Base-by-base conservation (phyloP, 1,140 invertebrate genomes). In the Gryon sp. region DNA sequence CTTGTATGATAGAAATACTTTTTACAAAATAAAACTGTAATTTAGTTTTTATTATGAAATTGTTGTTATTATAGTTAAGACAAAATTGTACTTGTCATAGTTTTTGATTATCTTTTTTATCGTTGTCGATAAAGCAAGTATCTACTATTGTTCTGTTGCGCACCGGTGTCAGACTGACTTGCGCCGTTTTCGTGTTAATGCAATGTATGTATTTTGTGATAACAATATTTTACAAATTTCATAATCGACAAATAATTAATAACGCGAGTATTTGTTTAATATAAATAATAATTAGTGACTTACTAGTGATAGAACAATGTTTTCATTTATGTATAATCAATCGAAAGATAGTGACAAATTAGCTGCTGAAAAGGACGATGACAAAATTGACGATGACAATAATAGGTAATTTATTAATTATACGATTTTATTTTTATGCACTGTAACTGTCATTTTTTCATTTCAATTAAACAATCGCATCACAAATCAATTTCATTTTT, bases 101-200 rank as follows among this genome's bases (percentile, higher is more conserved):
- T 12, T 34, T 12, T 2, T 34, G 2, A 11, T n/a, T 34, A 12
- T 12, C 11, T 19, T 28, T 28, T 36, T 52, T 52, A 52, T 52
- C 46, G 24, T 48, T n/a, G 52, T 57, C 32, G 63, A 57, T 68
- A 57, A 57, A 68, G 48, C 3, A 12, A 45, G 7, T 30, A 36
- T 48, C 63, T 68, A 40, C 32, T 26, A 48, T 50, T 20, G 7
- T 38, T 8, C 19, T 24, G 2, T 46, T n/a, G n/a, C 30, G 41
- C 22, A 20, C 50, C 40, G 32, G 50, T 46, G 50, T 16, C 8
- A 55, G 22, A 46, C 15, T 36, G 14, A 46, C 24, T 46, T 46
- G 30, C 32, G 18, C 30, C 16, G 30, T 55, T 26, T 40, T 26
- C 12, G 15, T 45, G 59, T 32, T n/a, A n/a, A 28, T 26, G 43